Base-by-base conservation (phyloP, 2,113 vertebrate genomes). In the Pterocles orientalis region DNA sequence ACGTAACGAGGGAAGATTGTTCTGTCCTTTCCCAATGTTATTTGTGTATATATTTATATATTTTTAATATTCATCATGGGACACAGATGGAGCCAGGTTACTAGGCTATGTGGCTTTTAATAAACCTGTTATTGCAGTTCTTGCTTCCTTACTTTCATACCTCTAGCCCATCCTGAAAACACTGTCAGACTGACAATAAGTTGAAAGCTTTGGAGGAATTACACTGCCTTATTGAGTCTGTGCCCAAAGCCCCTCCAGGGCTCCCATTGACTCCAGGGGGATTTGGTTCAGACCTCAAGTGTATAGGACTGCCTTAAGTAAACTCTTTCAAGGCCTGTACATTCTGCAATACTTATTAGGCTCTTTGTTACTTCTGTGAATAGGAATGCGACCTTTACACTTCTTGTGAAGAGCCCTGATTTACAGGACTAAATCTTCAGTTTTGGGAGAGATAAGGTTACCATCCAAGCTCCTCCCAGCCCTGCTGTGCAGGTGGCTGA, bases 321-420 rank as follows among this genome's bases (percentile, higher is more conserved):
- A 95, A 95, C 92, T 73, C 90, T 91, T 96, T 95, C 86, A 92
- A 86, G 86, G 65, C 70, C 69, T 6, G 5, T 82, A 50, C 91
- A 45, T 50, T 34, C 91, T 87, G 82, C 93, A 86, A 1, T 73
- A 43, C 94, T 95, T 93, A 93, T 1, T 61, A 58, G 25, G 75
- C 70, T 96, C 75, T 95, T 97, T 96, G 90, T 96, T 92, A 73
- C 78, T 91, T 77, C 81, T 91, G 62, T 93, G 87, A 85, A 82
- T 80, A 93, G 92, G 90, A 96, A 93, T 85, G 91, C 5, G 62
- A 96, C 95, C 94, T 95, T 96, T 95, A 97, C 87, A 58, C 94
- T 93, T 91, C 14, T 13, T 86, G 78, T 9, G 2, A 84, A 92
- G 84, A 76, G 78, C 81, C n/a, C 29, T 82, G 86, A 66, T 91